Evolutionary conservation across 2,113 vertebrate genomes (phyloP).

Genomic region (Calidris pygmaea): DNA sequence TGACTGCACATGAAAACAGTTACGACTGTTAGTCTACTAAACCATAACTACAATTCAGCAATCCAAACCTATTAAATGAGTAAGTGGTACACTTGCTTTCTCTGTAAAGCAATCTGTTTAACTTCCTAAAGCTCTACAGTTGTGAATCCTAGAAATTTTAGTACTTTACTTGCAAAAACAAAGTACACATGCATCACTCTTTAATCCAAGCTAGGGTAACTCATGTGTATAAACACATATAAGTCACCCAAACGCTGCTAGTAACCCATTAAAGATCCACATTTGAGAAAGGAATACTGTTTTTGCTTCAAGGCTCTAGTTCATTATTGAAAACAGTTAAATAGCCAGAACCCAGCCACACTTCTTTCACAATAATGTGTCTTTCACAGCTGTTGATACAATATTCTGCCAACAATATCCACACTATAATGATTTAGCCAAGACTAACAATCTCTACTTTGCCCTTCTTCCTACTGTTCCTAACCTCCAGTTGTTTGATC

Average conservation of each 20-base stretch:
- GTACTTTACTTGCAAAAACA: not conserved
- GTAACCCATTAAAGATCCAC: not conserved
- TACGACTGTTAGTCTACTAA: not conserved
- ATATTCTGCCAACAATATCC: not conserved
- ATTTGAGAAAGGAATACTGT: not conserved
- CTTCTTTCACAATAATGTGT: not conserved
- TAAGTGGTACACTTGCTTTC: not conserved
- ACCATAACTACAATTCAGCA: not conserved
- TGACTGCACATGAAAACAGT: conserved; percentile 73
- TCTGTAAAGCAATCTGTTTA: not conserved
- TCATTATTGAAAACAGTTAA: not conserved
- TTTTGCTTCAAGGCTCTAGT: not conserved
- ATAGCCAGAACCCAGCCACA: not conserved
- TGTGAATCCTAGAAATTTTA: not conserved
- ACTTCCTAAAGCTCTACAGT: not conserved
- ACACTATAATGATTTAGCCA: not conserved
- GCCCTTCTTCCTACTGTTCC: not conserved
- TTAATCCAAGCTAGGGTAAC: not conserved
- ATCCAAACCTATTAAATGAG: not conserved
- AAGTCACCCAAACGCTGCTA: not conserved
- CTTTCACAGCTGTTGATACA: not conserved
- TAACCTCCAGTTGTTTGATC: conserved; percentile 92
- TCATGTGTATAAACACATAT: not conserved
- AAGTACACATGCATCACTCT: not conserved
- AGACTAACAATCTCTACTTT: not conserved